These are phyloP conservation scores for Tenthredo amoena DNA, from an alignment of 2,888 invertebrate species.

Conservation along the genomic window DNA sequence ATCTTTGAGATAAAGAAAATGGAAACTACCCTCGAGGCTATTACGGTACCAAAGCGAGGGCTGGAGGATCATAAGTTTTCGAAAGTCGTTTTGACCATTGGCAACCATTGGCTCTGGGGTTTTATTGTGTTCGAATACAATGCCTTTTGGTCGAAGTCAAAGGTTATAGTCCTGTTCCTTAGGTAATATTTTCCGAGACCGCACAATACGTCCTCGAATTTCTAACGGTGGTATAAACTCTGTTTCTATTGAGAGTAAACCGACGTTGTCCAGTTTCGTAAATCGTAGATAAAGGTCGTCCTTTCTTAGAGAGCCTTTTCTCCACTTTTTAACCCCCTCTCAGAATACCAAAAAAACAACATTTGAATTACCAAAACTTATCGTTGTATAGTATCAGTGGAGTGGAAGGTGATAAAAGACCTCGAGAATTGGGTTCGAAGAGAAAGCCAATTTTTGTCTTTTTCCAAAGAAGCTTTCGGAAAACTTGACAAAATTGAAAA, in stretches of 20 bases:
- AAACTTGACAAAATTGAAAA: neutral
- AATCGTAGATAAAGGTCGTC: constrained; percentile 34
- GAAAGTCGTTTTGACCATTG: constrained; percentile 39
- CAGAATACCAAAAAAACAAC: neutral
- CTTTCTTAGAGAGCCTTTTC: constrained; percentile 6
- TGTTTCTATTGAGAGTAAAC: constrained; percentile 45
- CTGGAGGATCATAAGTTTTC: constrained; percentile 28
- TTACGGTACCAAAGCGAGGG: neutral
- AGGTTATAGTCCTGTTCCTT: constrained; percentile 47
- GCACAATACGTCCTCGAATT: constrained; percentile 49
- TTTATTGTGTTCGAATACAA: constrained; percentile 45
- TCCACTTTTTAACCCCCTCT: neutral
- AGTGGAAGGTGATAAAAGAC: neutral
- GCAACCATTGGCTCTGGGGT: constrained; percentile 25
- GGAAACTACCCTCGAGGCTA: neutral
- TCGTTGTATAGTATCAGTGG: neutral
- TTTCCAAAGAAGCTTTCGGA: neutral
- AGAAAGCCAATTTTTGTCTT: neutral
- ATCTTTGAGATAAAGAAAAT: neutral
- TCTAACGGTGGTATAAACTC: constrained; percentile 46
- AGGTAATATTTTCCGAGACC: constrained; percentile 46
- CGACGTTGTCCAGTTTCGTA: constrained; percentile 47
- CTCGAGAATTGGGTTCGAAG: neutral
- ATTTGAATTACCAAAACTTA: constrained; percentile 14
- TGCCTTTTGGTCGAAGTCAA: constrained; percentile 43